Evolutionary conservation across 2,797 vertebrate species (phyloP), one percentile per base, ranked within the genome.

Genomic region (Pseudomugil gertrudae): DNA sequence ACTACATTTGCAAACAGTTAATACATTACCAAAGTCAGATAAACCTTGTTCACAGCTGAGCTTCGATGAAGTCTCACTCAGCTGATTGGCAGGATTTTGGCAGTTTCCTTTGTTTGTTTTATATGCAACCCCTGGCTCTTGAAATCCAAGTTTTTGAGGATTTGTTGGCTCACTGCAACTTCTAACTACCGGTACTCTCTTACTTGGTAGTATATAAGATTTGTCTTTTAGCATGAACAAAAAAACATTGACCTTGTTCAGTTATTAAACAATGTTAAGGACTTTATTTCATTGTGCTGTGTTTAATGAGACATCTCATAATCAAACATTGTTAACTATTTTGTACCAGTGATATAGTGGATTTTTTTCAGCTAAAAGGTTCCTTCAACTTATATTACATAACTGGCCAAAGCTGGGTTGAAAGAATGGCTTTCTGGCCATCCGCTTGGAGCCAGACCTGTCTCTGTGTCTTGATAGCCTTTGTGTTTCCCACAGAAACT

Each of bases 401-500:
- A 87, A 87, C 70, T 55, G n/a, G 17, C 38, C 38, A 5, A 58
- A 63, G 72, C 71, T 54, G 33, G 57, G 56, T 55, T 80, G 68
- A 64, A 73, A 55, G 57, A 33, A 30, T 51, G 66, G 65, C 72
- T 70, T 78, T 82, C 78, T 69, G 61, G 65, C 66, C 51, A 63
- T 76, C 67, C 74, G 65, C 59, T 8, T 47, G 45, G 45, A 47
- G 45, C 45, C 45, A 47, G 45, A 23, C 45, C 48, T 51, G 48
- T 51, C 48, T 50, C 48, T 27, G 23, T 51, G 48, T 76, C 63
- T 54, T 61, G 57, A 75, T 48, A 53, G 66, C 72, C 60, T 84
- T 90, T 89, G 80, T 90, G 74, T 84, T 78, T 85, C 69, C 78
- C 74, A 82, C 63, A 81, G 89, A 90, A 88, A 86, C 66, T 63